Base-by-base conservation (phyloP, 2,888 invertebrate species). In the Kuschelorhynchus macadamiae region DNA sequence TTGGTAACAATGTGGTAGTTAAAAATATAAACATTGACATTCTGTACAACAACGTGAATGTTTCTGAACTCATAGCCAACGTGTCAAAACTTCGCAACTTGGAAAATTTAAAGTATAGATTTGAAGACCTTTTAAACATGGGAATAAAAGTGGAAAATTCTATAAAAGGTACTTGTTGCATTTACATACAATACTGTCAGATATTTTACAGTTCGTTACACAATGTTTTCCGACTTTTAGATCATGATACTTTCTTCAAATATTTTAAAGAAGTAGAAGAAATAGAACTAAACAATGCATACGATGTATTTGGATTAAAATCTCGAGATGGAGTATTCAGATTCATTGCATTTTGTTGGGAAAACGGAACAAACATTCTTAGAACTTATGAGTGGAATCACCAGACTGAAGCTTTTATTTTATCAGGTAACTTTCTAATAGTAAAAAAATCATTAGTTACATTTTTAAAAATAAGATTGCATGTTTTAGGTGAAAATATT, bases 81-180 rank as follows among this genome's bases (percentile, higher is more conserved):
- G 68, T 83, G 20, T 76, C 78, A 0, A 72, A 74, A 60, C 74
- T 78, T 4, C 74, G 67, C 11, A 70, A 65, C 12, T 33, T 77
- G 14, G 76, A 74, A 41, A 77, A 77, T 67, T 79, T 85, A 32
- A 80, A 82, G 67, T 79, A 79, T 0, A 76, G 82, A 36, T 80
- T 81, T 56, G 74, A 82, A 0, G 75, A 73, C 44, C 72, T 83
- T n/a, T 68, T 78, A 20, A 72, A 77, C 14, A 75, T 77, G 71
- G 74, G 81, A 0, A 50, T 68, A 1, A 69, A 74, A 59, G 73
- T 81, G 9, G 78, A 76, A 21, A 75, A 76, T 75, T 85, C 79
- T 70, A 78, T 81, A 30, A 68, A 67, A 76, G 77, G 80, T 81
- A 74, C 71, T 75, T 63, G 9, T 2, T 11, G 30, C 3, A 25